Percentiles rank a stretch among this genome's conserved stretches.
Conservation (phyloP, 2,888 invertebrate species). For the Melinaea menophilus region DNA sequence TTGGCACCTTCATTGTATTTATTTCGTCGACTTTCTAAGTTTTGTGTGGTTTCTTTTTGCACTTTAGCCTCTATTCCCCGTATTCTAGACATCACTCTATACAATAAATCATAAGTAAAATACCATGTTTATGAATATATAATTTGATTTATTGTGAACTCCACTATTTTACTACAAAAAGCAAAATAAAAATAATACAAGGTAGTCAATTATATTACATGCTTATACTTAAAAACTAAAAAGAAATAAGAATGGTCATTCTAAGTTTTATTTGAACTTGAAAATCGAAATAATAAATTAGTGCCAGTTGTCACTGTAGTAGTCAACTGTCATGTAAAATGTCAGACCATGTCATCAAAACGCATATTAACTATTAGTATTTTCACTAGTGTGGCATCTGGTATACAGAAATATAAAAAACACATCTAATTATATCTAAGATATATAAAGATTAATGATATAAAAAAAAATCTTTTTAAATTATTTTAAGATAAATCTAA, state of each 20-base stretch:
- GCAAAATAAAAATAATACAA: conserved; percentile 9
- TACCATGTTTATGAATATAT: conserved; percentile 15
- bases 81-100: conserved; percentile 59
- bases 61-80: conserved; percentile 61
- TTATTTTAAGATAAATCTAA: not conserved
- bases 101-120: conserved; percentile 13
- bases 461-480: not conserved
- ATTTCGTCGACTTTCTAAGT: conserved; percentile 49
- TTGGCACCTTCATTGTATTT: conserved; percentile 47
- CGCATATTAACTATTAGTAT: too few relatives aligned
- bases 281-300: not conserved
- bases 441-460: not conserved
- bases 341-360: too few relatives aligned
- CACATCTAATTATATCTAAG: not conserved
- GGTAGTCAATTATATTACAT: not conserved
- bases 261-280: not conserved
- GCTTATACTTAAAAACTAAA: not conserved
- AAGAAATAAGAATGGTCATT: conserved; percentile 1
- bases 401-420: too few relatives aligned
- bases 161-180: not conserved
- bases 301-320: too few relatives aligned
- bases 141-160: not conserved
- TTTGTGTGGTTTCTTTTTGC: conserved; percentile 44
- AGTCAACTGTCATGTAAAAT: too few relatives aligned
- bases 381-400: too few relatives aligned